These are phyloP conservation scores for Mesopsocus fuscifrons DNA, from an alignment of 2,888 invertebrate species.

Conservation along the genomic window DNA sequence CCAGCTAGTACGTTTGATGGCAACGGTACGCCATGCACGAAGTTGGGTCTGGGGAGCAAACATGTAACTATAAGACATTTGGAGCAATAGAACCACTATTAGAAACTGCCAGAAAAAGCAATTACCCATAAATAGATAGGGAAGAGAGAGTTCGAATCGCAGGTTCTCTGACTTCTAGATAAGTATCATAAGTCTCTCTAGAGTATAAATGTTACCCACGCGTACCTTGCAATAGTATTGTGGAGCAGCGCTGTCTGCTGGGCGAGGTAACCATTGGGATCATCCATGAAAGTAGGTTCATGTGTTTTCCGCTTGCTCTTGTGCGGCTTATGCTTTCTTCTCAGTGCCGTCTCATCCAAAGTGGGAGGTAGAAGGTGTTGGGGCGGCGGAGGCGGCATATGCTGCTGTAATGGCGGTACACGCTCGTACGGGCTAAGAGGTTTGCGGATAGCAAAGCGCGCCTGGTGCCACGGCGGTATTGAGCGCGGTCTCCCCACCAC, in stretches of 20 bases:
- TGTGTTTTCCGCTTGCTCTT: slow-evolving; percentile 23
- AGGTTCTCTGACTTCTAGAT: too few relatives aligned
- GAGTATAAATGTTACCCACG: too few relatives aligned
- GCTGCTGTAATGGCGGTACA: slow-evolving; percentile 53
- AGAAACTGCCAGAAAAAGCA: too few relatives aligned
- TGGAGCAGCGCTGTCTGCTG: slow-evolving; percentile 77
- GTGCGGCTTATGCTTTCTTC: slow-evolving; percentile 31
- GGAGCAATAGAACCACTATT: too few relatives aligned
- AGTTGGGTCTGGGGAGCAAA: slow-evolving; percentile 11
- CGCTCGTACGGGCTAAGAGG: slow-evolving; percentile 37
- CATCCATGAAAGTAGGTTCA: slow-evolving; percentile 68
- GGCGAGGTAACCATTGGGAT: slow-evolving; percentile 76
- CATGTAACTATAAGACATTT: too few relatives aligned
- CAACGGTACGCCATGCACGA: slow-evolving; percentile 12
- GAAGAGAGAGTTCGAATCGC: too few relatives aligned
- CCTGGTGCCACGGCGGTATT: slow-evolving; percentile 8
- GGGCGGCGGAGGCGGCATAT: slow-evolving; percentile 20
- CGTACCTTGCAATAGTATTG: slow-evolving; percentile 57
- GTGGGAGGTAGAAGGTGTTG: neutral
- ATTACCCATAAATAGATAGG: too few relatives aligned
- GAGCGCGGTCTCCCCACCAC: neutral
- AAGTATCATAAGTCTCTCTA: too few relatives aligned
- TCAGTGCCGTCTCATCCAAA: slow-evolving; percentile 24
- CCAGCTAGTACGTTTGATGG: slow-evolving; percentile 14
- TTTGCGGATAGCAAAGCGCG: neutral